Evolutionary conservation across 2,888 invertebrate genomes (phyloP), one percentile per base, ranked within the genome.

Genomic region (Adela reaumurella): DNA sequence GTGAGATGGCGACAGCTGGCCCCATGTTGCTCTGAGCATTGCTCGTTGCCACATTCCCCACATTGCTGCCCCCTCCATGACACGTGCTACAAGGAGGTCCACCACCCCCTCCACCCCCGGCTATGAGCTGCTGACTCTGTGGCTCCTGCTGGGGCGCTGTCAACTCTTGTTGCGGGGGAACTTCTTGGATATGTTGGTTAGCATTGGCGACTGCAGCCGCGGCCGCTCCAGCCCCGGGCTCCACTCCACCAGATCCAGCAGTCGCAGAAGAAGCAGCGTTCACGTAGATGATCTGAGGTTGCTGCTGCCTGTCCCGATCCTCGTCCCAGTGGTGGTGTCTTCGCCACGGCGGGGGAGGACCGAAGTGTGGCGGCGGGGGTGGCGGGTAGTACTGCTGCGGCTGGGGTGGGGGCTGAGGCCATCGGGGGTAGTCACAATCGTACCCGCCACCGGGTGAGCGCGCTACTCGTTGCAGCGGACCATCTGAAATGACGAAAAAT

Each of bases 1-100:
- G 1, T 70, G 70, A 68, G 0, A 70, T 52, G 0, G 71, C 69
- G 0, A 71, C 58, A 1, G 70, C 70, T 0, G 59, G 54, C 0
- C 70, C 70, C 0, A 60, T 55, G 0, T 58, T 59, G 53, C 67
- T 68, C 17, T 62, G 50, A 1, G 70, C 66, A 46, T 68, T 69
- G 50, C 70, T 70, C 14, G 65, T 47, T 0, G 67, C 62, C 2
- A 35, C 35, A 14, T 35, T 35, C 11, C 35, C 35, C 3, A 35
- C 35, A 14, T 35, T 35, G 14, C 11, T 35, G 4, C 35, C 35
- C 3, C 35, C 35, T 8, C 6, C 11, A n/a, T n/a, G n/a, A 14
- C 35, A 35, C 3, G 35, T 35, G 35, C 35, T 35, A 14, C 35
- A 35, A 8, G 35, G 35, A 8, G 14, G 11, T 3, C 11, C 11